Base-by-base conservation (phyloP, 2,888 invertebrate species). In the Zeuzera pyrina region DNA sequence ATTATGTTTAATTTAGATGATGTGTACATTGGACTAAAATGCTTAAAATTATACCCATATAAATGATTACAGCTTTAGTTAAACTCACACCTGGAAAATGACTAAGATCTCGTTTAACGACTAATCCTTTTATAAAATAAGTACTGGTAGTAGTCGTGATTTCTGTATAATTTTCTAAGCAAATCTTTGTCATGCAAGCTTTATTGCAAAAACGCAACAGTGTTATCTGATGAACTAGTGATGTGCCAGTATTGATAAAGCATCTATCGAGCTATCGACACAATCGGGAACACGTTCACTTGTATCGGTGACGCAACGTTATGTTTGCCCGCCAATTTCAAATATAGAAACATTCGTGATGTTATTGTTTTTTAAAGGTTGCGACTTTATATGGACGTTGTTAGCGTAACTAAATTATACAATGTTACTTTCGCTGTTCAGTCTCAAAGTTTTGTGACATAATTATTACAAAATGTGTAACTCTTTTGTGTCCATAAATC, bases 181-280 rank as follows among this genome's bases (percentile, higher is more conserved):
- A 7, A 19, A 19, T 19, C 19, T 8, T 19, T 19, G 19, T 19
- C 19, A 2, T 5, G 6, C 8, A 19, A 19, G 19, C 19, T 19
- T 19, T 19, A 19, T 19, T 19, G 19, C 19, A 19, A 19, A 19
- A 19, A 19, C 19, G 1, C 19, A 30, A 31, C 32, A 31, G 40
- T 34, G 35, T 33, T 36, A 50, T 52, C 49, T 44, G 44, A 46
- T 49, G 42, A 43, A 36, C 40, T 50, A 57, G 54, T 47, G 57
- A 55, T 53, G 61, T 43, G 30, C 47, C 36, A 38, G 29, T 33
- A 36, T 38, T 42, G 30, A 45, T 45, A 19, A 19, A n/a, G 8
- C 2, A 21, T 10, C 10, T n/a, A 21, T 21, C 4, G 21, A 21
- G 10, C 8, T 2, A 2, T 25, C 13, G 25, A 25, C 25, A 11